Percentiles rank a stretch among this genome's conserved stretches.
These are phyloP conservation scores for Baryphthengus martii DNA, from an alignment of 2,113 vertebrate genomes.

Conservation along the genomic window DNA sequence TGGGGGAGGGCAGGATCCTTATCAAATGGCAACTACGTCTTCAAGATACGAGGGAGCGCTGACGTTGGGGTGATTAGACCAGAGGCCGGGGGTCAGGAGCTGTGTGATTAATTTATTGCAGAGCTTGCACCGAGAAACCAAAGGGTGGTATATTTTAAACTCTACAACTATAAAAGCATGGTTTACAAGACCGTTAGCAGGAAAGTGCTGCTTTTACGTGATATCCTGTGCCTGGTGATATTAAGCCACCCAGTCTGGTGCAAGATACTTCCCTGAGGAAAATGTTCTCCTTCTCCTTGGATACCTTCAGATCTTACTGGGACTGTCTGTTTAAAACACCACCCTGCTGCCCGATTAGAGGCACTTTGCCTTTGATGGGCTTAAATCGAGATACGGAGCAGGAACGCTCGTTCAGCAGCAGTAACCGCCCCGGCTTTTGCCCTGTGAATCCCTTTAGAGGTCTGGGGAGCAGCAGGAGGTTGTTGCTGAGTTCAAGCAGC, in stretches of 20 bases:
- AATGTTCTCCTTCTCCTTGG: neutral
- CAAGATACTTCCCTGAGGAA: neutral
- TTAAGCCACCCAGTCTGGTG: neutral
- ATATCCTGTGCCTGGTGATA: neutral
- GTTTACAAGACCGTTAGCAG: neutral
- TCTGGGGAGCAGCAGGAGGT: neutral
- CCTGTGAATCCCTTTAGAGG: neutral
- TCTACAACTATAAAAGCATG: neutral
- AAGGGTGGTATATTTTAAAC: neutral
- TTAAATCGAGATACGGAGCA: neutral
- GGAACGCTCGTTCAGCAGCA: neutral
- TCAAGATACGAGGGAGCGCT: neutral
- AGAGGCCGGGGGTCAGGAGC: neutral
- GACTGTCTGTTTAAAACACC: fast-evolving
- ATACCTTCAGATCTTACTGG: neutral
- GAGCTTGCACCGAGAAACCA: neutral
- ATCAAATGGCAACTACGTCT: neutral
- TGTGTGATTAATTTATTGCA: neutral
- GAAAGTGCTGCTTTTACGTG: neutral
- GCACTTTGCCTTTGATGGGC: neutral
- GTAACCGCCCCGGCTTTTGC: neutral
- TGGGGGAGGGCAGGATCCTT: neutral
- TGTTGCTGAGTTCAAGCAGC: neutral
- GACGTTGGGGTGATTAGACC: neutral
- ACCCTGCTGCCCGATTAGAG: neutral